Evolutionary conservation across 2,888 invertebrate genomes (phyloP), one percentile per base, ranked within the genome.

Genomic region (Athalia rosae): DNA sequence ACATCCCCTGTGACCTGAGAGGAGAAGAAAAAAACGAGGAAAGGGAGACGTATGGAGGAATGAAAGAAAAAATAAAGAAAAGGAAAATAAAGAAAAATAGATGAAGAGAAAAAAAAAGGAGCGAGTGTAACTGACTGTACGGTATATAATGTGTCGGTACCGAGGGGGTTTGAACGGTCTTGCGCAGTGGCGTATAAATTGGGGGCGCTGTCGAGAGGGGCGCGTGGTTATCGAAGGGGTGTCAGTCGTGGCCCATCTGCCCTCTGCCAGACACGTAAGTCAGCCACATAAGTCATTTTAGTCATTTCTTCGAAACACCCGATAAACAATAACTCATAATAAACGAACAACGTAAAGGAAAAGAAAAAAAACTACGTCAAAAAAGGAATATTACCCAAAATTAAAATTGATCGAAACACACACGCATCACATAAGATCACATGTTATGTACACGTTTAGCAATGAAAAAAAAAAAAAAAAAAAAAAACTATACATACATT

Each of bases 221-320:
- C 87, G 87, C 87, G 86, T 87, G 87, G 85, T 82, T 83, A 82
- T 85, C 84, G 85, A 85, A 84, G 87, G 89, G 89, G 85, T 88
- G 88, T 87, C 87, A 89, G 89, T 89, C 89, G 88, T 88, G 89
- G 89, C 87, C 88, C 85, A 88, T 86, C 89, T 85, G 88, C 87
- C 87, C 86, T 87, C 83, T 87, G 87, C 84, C 85, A 85, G 88
- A 83, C 88, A 89, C 88, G 89, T 89, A 89, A 89, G 89, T 89
- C 82, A 80, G 83, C 56, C 43, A 41, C 13, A 8, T 58, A 43
- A 71, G 41, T 58, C 58, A 7, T 13, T 9, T 0, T 11, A 56
- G 53, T n/a, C n/a, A 56, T 58, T 43, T n/a, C 43, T n/a, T 13
- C 58, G 15, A 58, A 56, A 71, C 11, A n/a, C 28, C 53, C 28